Percentiles rank a stretch among this genome's conserved stretches.
Conservation (phyloP, 2,888 invertebrate genomes). For the Dascillus cervinus region DNA sequence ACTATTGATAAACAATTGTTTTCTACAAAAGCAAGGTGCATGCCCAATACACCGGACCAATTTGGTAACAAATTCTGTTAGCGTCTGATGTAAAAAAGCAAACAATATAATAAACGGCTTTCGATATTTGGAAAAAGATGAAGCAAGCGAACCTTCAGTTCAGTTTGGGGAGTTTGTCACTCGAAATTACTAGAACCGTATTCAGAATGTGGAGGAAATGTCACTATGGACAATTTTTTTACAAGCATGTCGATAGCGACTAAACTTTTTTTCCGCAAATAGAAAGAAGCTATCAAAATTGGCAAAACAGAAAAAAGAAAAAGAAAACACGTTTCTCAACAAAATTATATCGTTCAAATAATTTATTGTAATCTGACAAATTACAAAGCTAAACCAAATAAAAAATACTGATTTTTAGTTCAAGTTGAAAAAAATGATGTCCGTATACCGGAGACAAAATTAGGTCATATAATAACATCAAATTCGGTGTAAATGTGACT, state of each 20-base stretch:
- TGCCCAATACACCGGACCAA: neutral
- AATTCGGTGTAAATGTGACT: neutral
- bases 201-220: neutral
- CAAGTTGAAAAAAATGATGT: neutral
- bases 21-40: neutral
- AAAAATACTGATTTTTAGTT: neutral
- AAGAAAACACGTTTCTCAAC: conserved; percentile 5
- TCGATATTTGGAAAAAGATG: conserved; percentile 1
- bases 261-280: neutral
- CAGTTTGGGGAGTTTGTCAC: neutral
- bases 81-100: neutral
- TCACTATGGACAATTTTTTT: neutral
- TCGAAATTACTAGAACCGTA: neutral
- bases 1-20: neutral
- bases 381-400: neutral
- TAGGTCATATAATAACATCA: neutral
- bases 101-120: neutral
- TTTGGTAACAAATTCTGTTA: conserved; percentile 1
- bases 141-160: neutral
- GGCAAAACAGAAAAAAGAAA: conserved; percentile 6
- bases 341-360: conserved; percentile 5
- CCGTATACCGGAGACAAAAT: neutral
- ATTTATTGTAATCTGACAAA: conserved; percentile 8
- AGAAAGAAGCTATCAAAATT: neutral
- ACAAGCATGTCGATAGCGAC: neutral